These are phyloP conservation scores for Willisornis vidua DNA, from an alignment of 2,113 vertebrate genomes.

Conservation along the genomic window DNA sequence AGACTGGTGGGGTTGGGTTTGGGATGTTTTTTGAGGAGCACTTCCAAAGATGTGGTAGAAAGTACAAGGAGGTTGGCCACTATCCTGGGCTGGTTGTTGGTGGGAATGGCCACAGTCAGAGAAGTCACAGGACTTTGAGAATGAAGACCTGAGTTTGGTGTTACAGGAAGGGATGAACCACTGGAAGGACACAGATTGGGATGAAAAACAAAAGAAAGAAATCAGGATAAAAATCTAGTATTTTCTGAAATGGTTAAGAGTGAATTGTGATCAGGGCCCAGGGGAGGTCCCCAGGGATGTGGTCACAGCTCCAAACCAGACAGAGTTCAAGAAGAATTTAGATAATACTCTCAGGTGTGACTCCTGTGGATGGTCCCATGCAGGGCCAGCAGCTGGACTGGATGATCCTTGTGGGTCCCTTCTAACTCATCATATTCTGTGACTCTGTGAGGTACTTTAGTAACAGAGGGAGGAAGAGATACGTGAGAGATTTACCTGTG, in stretches of 20 bases:
- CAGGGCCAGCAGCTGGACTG: not conserved
- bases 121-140: not conserved
- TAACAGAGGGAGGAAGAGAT: not conserved
- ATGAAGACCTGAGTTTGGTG: not conserved
- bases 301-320: not conserved
- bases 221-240: not conserved
- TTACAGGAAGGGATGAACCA: not conserved
- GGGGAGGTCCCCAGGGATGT: not conserved
- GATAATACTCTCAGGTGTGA: not conserved
- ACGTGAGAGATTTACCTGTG: not conserved
- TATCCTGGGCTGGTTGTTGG: not conserved
- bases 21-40: not conserved
- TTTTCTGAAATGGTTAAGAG: not conserved
- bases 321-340: not conserved
- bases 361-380: not conserved
- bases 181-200: not conserved
- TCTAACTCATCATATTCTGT: not conserved
- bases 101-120: not conserved
- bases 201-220: not conserved
- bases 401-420: not conserved
- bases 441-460: not conserved
- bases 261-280: not conserved
- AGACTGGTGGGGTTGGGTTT: not conserved
- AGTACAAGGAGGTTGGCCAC: not conserved
- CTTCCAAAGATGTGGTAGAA: not conserved